phyloP scores from a whole-genome alignment of 1,140 invertebrate species.

The Drosophila triauraria region DNA sequence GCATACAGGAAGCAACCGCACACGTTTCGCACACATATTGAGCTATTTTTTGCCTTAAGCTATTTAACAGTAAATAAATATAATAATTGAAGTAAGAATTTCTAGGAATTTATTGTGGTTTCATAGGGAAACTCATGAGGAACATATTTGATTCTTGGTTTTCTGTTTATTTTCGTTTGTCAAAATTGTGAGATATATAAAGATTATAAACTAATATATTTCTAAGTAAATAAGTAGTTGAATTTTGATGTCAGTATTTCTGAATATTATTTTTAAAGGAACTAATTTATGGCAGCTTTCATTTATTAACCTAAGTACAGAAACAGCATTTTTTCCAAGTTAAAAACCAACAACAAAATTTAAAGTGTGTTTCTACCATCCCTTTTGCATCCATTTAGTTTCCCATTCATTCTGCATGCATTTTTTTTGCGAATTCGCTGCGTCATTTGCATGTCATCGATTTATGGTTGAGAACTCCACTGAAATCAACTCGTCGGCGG shows the following conservation, averaged over 20 bases:
- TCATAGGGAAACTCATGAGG: neutral
- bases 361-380: neutral
- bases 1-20: slow-evolving; percentile 29
- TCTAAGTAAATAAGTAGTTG: neutral
- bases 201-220: neutral
- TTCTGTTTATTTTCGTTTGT: neutral
- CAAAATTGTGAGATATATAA: too few relatives aligned
- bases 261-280: neutral
- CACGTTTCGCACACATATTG: neutral
- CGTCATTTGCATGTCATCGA: slow-evolving; percentile 21
- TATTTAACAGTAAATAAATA: slow-evolving; percentile 1
- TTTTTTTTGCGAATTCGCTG: slow-evolving; percentile 12
- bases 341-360: neutral
- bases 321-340: too few relatives aligned
- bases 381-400: neutral
- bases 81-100: neutral
- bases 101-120: neutral
- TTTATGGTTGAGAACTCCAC: slow-evolving; percentile 25
- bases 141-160: neutral
- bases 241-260: neutral
- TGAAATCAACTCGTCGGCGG: slow-evolving; percentile 4
- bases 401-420: neutral
- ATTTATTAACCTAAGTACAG: fast-evolving
- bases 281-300: neutral
- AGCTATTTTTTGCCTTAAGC: neutral